A percentile compares a stretch with the other conserved stretches of the same genome.
phyloP scores from a whole-genome alignment of 1,140 invertebrate genomes.

The Brachionus rubens region DNA sequence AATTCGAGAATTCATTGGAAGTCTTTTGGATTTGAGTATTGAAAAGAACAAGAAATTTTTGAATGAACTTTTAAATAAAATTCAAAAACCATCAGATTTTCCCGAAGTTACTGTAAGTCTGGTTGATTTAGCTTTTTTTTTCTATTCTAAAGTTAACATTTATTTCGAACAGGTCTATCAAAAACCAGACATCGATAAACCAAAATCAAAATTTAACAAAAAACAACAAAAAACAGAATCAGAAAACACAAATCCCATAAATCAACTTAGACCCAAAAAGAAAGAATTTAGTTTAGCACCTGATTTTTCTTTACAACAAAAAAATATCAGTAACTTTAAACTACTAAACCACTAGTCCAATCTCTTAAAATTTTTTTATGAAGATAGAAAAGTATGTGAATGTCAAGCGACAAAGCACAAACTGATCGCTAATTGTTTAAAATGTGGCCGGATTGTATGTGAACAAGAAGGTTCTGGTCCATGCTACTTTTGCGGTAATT shows the following conservation, averaged over 20 bases:
- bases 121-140: too few relatives aligned
- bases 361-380: background rate
- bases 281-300: constrained; percentile 1
- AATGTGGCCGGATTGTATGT: constrained; percentile 91
- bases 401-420: constrained; percentile 86
- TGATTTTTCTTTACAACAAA: background rate
- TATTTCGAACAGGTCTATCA: constrained; percentile 33
- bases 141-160: too few relatives aligned
- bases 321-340: constrained; percentile 14
- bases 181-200: background rate
- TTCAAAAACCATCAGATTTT: constrained; percentile 15
- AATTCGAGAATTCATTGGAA: constrained; percentile 34
- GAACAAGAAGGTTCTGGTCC: constrained; percentile 91
- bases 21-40: constrained; percentile 25
- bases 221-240: background rate
- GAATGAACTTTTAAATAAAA: background rate
- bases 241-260: constrained; percentile 4
- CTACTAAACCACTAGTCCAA: background rate
- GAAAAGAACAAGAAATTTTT: background rate
- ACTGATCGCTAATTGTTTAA: constrained; percentile 86
- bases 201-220: constrained; percentile 25
- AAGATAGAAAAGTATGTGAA: constrained; percentile 71
- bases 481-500: constrained; percentile 82
- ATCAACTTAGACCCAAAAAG: background rate
- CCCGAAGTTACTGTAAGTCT: background rate